Evolutionary conservation across 2,797 vertebrate species (phyloP).

Genomic region (Oceanodroma leucorhoa): DNA sequence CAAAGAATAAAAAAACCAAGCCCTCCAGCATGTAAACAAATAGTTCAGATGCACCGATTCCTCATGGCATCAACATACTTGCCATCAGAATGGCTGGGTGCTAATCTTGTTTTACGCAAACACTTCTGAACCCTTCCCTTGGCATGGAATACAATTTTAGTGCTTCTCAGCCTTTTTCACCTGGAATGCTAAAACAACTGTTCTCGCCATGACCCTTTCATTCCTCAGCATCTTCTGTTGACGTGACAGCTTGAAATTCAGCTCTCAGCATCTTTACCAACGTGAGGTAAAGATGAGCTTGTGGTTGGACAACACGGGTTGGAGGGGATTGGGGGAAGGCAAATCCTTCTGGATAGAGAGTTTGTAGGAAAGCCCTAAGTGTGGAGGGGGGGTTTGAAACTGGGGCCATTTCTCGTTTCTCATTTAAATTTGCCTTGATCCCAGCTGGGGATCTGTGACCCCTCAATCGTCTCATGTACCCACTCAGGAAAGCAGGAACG

Average conservation of each 20-base stretch:
- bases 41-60: not conserved
- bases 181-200: not conserved
- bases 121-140: not conserved
- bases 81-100: not conserved
- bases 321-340: not conserved
- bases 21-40: slow-evolving; percentile 55
- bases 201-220: not conserved
- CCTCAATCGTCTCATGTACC: accelerated
- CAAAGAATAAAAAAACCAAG: not conserved
- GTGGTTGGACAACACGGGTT: accelerated
- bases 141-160: not conserved
- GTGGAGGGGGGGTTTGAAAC: not conserved
- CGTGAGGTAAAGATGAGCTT: accelerated
- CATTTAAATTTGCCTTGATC: accelerated
- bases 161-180: not conserved
- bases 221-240: not conserved
- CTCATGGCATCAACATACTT: not conserved
- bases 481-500: not conserved
- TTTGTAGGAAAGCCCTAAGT: not conserved
- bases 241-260: not conserved
- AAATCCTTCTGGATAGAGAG: not conserved
- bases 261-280: not conserved
- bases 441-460: not conserved
- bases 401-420: accelerated
- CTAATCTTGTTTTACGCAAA: not conserved